Evolutionary conservation across 2,113 vertebrate species (phyloP), one percentile per base, ranked within the genome.

Genomic region (Myotis davidii): DNA sequence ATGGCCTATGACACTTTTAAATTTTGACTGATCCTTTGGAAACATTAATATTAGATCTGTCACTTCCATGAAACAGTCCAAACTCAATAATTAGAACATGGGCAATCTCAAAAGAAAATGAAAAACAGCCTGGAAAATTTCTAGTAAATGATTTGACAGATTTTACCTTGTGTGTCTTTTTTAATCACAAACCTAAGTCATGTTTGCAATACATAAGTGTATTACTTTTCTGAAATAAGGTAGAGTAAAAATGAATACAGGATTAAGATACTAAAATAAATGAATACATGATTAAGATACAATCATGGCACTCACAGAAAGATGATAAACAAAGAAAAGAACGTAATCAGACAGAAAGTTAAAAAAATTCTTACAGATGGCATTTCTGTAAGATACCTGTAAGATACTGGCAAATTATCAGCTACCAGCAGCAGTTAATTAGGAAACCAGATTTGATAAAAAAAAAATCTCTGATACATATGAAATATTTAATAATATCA

Each of bases 181-280:
- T 95, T 52, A 48, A 64, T 67, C 29, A 54, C 27, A 69, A 84
- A 50, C 14, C 34, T 34, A 89, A 74, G 3, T 39, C 17, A 3
- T 76, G 1, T 69, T 89, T 67, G 37, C n/a, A 73, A 85, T 76
- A 67, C 0, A 1, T 39, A 12, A 70, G 78, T 81, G 3, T 73
- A 39, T 95, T 59, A 23, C 14, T 64, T 67, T 96, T 76, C 64
- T 88, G 48, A 92, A 82, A 81, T 61, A 74, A 90, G 50, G 1
- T 81, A 9, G 34, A 61, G 0, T 65, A 72, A 82, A 52, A 42
- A 61, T 85, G 32, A 84, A 52, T 74, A 89, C 9, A 69, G 10
- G 45, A 52, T 88, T 85, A 61, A 82, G 6, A 45, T 64, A 20
- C n/a, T 29, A 72, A 74, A 56, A 48, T 21, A 42, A 91, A 67